phyloP scores from a whole-genome alignment of 2,888 invertebrate genomes.

The Balanococcus diminutus region DNA sequence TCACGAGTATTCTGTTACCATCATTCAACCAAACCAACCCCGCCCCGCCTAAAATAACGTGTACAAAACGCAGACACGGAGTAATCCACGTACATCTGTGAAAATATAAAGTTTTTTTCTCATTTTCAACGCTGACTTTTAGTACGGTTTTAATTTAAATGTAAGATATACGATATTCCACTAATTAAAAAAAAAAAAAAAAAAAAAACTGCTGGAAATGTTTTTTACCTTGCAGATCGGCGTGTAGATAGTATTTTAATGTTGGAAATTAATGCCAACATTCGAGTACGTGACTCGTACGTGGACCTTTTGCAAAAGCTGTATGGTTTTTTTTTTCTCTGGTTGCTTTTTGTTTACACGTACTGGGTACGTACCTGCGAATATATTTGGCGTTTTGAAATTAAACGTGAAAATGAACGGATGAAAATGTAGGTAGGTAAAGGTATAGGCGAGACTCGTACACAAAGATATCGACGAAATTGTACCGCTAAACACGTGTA shows the following conservation, averaged over 20 bases:
- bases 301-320: neutral
- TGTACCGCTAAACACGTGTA: conserved; percentile 15
- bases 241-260: conserved; percentile 7
- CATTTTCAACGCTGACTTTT: neutral
- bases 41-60: neutral
- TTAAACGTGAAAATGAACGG: conserved; percentile 1
- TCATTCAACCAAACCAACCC: neutral
- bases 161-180: conserved; percentile 13
- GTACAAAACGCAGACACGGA: neutral
- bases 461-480: neutral
- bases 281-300: conserved; percentile 11
- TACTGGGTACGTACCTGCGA: neutral
- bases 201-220: conserved; percentile 6
- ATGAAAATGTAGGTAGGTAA: neutral
- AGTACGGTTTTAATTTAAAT: conserved; percentile 27
- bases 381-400: neutral
- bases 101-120: neutral
- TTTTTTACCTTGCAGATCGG: neutral
- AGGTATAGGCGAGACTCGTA: too few relatives aligned
- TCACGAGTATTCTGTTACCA: neutral
- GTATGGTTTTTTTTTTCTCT: neutral
- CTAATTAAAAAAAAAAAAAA: conserved; percentile 31
- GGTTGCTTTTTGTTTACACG: neutral
- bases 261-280: conserved; percentile 20
- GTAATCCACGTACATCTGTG: neutral